Evolutionary conservation across 2,888 invertebrate species (phyloP), one percentile per base, ranked within the genome.

Genomic region (Eupithecia subumbrata): DNA sequence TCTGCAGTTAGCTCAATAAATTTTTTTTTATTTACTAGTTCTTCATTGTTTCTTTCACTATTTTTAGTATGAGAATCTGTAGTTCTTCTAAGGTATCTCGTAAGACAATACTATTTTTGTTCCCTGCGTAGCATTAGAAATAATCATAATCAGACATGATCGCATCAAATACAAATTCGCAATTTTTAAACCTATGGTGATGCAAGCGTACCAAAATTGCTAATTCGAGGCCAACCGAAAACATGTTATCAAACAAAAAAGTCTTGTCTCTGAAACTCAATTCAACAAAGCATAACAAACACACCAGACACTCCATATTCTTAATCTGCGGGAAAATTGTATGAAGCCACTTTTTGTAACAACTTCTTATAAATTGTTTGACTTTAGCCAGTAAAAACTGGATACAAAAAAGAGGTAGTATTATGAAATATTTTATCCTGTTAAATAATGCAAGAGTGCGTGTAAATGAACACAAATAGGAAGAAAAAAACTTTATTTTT

Each of bases 281-380:
- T 84, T 78, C 83, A 87, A 85, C 85, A 82, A 82, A 87, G 83
- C 88, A 83, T 89, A 86, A 88, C 86, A 85, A 83, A 84, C 83
- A 78, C 82, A 16, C 22, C 82, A 83, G 81, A 82, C 82, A 81
- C 80, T 14, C 1, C 0, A 40, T 45, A 40, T 78, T 22, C 22
- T 7, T 48, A 78, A 75, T 78, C 81, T 85, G 84, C 87, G 85
- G 82, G 87, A 89, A 86, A 78, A 82, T 83, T 83, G 82, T 84
- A 75, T 81, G 74, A 71, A 71, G 70, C 76, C 79, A 73, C 73
- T 77, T 25, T 60, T 25, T 60, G 60, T 45, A 16, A 43, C 0
- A 0, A 43, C 43, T 43, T 14, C 1, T 12, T 45, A 5, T 45
- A 45, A 18, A 45, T 45, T 2, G n/a, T 22, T 56, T 22, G 22